Base-by-base conservation (phyloP, 1,140 invertebrate species). In the Meloidogyne hapla region DNA sequence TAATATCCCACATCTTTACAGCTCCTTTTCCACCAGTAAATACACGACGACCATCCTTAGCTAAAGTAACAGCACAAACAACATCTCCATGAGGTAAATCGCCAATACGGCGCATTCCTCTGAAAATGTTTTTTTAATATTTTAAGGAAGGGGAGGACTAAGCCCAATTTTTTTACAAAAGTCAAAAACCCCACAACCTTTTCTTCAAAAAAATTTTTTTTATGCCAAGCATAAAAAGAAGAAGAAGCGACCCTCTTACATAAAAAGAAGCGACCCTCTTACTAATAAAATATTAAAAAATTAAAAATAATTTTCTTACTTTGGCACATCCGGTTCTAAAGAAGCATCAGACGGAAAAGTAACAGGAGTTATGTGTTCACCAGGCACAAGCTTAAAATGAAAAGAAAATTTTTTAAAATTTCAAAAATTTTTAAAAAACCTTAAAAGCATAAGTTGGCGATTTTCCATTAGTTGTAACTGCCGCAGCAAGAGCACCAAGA, bases 21-120 rank as follows among this genome's bases (percentile, higher is more conserved):
- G 94, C 97, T 65, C 96, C 95, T 89, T 98, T 98, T 71, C 96
- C 96, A n/a, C 96, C 96, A 15, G 96, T 98, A 88, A 96, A 98
- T 8, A 98, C 94, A 88, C 95, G 94, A 8, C 77, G 77, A 87
- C 94, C 92, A 74, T 93, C 94, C 56, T 93, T 92, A 70, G 90
- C 88, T 90, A 97, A 91, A 90, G 94, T 89, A 89, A 98, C 89
- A 90, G 96, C 88, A 92, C 96, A 91, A 89, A 98, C 89, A 15
- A 94, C 94, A 89, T 98, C 96, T 12, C 95, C 96, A 87, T 98
- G 96, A 78, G 91, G 92, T 79, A 98, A 88, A 4, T 93, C 94
- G 85, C 93, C 94, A 76, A 95, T 93, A 88, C 94, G 81, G 18
- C 77, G 77, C 56, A 87, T 61, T 21, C 38, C 70, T 63, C 82